Base-by-base conservation (phyloP, 2,888 invertebrate genomes). In the Heterodera filipjevi region DNA sequence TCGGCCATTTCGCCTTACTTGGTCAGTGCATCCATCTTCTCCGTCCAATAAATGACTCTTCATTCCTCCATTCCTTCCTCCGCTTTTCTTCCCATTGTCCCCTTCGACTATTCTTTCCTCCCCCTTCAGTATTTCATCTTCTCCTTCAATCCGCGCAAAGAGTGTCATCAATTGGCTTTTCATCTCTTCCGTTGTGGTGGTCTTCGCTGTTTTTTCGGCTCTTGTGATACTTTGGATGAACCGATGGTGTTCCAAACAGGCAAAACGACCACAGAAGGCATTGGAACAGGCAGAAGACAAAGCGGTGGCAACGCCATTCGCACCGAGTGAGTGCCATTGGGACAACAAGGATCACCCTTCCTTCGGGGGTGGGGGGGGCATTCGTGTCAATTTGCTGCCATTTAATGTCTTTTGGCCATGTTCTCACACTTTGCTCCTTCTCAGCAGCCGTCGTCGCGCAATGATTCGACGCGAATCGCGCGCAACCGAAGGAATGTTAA, bases 1-100 rank as follows among this genome's bases (percentile, higher is more conserved):
- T 96, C 96, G 3, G 95, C 96, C 90, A 94, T 96, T 91, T 96
- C 97, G 91, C 97, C 97, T 5, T 93, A 97, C 82, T 95, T 97
- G 49, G 73, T 73, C 1, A 14, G 44, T 73, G 33, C 39, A 53
- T 19, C 44, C 12, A 44, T 44, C 44, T 12, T 49, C 16, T 49
- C 16, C 49, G 49, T 49, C 16, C 12, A 49, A 3, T 14, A 8
- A 19, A 19, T 53, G 59, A 33, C 3, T 16, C 3, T 3, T 49
- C 49, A 19, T 0, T 49, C 16, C 49, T 0, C 49, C 12, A 5
- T 44, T 12, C 12, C 16, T 49, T 19, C 16, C 16, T 14, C 49
- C 49, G 14, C 8, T 3, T 49, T 12, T 49, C 16, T 0, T 49
- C 49, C 16, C 49, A 14, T 39, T 49, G 49, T 49, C 49, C 16